phyloP scores from a whole-genome alignment of 1,140 invertebrate genomes.

The Ganaspis sp. region DNA sequence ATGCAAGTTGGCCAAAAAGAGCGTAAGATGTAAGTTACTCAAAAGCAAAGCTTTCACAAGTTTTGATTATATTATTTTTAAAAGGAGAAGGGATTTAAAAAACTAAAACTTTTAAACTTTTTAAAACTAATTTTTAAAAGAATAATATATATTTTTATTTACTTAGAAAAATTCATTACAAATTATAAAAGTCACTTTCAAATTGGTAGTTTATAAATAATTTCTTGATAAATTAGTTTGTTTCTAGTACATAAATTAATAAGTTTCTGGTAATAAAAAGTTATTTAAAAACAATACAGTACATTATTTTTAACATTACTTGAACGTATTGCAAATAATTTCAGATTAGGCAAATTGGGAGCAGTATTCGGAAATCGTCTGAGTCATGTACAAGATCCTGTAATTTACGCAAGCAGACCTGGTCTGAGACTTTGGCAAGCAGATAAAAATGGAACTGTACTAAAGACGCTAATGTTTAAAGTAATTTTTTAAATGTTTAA shows the following conservation, averaged over 20 bases:
- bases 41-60: not conserved
- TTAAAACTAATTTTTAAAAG: too few species aligned
- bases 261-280: too few species aligned
- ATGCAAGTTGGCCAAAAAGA: constrained; percentile 91
- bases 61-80: constrained; percentile 35
- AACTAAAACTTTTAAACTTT: too few species aligned
- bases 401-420: constrained; percentile 85
- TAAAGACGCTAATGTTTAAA: constrained; percentile 91
- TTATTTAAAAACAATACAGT: too few species aligned
- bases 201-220: too few species aligned
- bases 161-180: constrained; percentile 24
- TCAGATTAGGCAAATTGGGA: constrained; percentile 81
- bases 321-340: constrained; percentile 55
- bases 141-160: constrained; percentile 18
- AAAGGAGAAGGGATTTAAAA: too few species aligned
- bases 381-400: constrained; percentile 77
- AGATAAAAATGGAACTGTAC: constrained; percentile 84
- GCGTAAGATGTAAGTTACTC: constrained; percentile 83
- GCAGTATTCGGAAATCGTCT: constrained; percentile 78
- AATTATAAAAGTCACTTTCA: too few species aligned
- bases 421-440: constrained; percentile 89
- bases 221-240: too few species aligned
- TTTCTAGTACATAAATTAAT: too few species aligned
- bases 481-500: constrained; percentile 67
- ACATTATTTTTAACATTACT: constrained; percentile 39